A percentile compares a stretch with the other conserved stretches of the same genome.
Evolutionary conservation across 2,797 vertebrate genomes (phyloP).

Genomic region (Columba guinea): DNA sequence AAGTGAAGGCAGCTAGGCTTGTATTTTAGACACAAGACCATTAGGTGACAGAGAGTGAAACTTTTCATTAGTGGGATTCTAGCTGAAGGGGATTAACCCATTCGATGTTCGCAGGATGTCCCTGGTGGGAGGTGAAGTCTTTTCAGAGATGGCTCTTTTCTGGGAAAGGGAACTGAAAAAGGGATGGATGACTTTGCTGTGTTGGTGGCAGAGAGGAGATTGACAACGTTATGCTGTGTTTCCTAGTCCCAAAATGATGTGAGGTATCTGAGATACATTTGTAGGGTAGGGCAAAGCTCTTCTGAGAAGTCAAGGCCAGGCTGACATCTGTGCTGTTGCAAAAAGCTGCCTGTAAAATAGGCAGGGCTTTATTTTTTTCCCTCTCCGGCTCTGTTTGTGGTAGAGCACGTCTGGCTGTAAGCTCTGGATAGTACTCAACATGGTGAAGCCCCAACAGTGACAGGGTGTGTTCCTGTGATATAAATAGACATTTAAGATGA

Average conservation of each 20-base stretch:
- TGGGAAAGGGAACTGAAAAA: background rate
- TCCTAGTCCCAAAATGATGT: background rate
- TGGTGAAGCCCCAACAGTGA: conserved; percentile 57
- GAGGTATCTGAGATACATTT: background rate
- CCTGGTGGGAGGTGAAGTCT: background rate
- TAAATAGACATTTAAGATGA: conserved; percentile 68
- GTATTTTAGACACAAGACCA: conserved; percentile 56
- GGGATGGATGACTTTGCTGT: background rate
- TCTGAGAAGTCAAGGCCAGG: background rate
- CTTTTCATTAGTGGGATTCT: conserved; percentile 36
- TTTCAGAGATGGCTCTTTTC: background rate
- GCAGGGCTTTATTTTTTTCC: conserved; percentile 41
- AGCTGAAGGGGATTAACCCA: conserved; percentile 54
- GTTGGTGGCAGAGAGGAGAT: background rate
- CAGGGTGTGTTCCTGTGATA: conserved; percentile 56
- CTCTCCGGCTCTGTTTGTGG: conserved; percentile 43
- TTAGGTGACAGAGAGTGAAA: conserved; percentile 63
- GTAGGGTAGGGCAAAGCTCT: background rate
- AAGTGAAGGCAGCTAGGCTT: conserved; percentile 42
- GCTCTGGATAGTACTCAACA: conserved; percentile 43
- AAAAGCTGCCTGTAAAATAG: conserved; percentile 44
- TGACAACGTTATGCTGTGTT: background rate
- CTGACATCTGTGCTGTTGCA: conserved; percentile 30
- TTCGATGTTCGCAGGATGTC: background rate
- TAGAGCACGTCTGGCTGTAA: conserved; percentile 39